A percentile compares a stretch with the other conserved stretches of the same genome.
Conservation (phyloP, 2,888 invertebrate species). For the Allolobophora icterica region DNA sequence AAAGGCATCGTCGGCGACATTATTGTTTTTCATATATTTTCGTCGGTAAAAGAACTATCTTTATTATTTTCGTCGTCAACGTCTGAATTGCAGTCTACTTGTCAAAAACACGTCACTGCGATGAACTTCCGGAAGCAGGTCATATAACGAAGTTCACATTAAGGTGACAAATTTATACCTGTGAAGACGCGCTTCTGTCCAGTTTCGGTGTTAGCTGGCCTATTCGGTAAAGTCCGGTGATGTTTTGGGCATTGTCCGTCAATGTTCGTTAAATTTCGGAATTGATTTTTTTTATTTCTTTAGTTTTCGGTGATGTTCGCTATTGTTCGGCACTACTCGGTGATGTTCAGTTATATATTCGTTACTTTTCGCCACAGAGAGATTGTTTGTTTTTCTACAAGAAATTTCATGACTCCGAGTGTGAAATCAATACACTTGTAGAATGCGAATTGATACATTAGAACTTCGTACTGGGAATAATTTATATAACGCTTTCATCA, state of each 20-base stretch:
- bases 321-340: neutral
- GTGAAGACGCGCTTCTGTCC: neutral
- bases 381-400: too few relatives aligned
- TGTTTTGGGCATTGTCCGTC: neutral
- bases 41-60: neutral
- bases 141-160: neutral
- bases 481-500: too few relatives aligned
- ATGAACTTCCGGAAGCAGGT: too few relatives aligned
- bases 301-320: neutral
- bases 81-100: neutral
- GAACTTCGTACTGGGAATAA: too few relatives aligned
- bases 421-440: too few relatives aligned
- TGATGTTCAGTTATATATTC: neutral
- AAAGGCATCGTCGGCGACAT: neutral
- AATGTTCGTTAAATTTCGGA: neutral
- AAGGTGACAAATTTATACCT: neutral
- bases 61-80: neutral
- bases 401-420: too few relatives aligned
- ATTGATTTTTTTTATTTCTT: neutral
- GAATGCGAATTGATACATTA: too few relatives aligned
- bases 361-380: neutral
- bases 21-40: neutral
- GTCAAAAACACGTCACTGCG: neutral
- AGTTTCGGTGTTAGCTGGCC: neutral
- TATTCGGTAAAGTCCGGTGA: constrained; percentile 7